phyloP scores from a whole-genome alignment of 2,113 vertebrate genomes.

The Pristiophorus japonicus region DNA sequence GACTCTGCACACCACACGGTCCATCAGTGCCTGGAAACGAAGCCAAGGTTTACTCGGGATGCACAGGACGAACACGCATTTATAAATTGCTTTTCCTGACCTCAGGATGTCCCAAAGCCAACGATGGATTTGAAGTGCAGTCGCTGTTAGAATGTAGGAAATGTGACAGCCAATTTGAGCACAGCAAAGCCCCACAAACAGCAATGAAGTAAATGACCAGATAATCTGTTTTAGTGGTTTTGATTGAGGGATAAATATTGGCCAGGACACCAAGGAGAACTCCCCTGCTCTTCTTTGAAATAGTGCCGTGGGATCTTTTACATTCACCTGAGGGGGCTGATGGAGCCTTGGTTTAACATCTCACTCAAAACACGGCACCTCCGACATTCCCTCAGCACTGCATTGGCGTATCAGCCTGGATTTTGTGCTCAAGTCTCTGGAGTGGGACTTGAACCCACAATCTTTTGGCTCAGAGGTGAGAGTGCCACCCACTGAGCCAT shows the following conservation, averaged over 20 bases:
- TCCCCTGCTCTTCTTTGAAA: background rate
- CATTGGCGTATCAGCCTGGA: background rate
- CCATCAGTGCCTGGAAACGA: slow-evolving; percentile 64
- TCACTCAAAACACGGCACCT: too few species aligned
- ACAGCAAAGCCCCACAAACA: too few species aligned
- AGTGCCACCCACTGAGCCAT: background rate
- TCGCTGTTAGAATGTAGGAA: background rate
- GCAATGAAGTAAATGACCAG: background rate
- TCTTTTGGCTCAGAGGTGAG: background rate
- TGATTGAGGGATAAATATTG: background rate
- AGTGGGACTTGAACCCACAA: background rate
- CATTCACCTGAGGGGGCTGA: background rate
- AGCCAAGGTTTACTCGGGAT: background rate
- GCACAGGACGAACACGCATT: background rate
- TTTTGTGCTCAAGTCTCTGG: background rate
- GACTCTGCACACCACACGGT: slow-evolving; percentile 72
- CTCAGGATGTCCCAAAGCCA: background rate
- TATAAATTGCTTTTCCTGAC: background rate
- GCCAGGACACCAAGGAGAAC: background rate
- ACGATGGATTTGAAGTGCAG: background rate
- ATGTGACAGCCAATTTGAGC: background rate
- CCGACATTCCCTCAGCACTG: background rate
- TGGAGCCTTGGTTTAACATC: background rate
- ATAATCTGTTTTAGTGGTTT: background rate
- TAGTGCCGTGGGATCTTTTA: background rate